phyloP scores from a whole-genome alignment of 1,140 invertebrate genomes.

The Drosophila azteca region DNA sequence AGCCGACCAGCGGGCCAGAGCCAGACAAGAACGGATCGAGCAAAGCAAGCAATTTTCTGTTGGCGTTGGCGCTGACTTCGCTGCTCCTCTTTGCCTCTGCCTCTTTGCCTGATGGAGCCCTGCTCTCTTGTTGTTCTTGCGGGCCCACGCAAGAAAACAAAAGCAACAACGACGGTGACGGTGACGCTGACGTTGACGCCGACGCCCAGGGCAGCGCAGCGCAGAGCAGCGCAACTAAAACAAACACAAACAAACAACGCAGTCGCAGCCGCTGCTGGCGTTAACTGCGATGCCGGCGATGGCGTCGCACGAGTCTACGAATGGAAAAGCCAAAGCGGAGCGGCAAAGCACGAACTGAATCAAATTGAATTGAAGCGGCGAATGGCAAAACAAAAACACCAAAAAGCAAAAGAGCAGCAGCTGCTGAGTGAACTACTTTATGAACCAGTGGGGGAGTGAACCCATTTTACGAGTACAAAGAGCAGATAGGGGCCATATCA shows the following conservation, averaged over 20 bases:
- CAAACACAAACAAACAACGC: conserved; percentile 73
- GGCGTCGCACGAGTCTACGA: conserved; percentile 41
- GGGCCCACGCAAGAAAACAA: conserved; percentile 63
- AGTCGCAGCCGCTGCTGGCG: conserved; percentile 48
- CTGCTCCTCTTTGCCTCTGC: conserved; percentile 19
- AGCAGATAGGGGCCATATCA: too few relatives aligned
- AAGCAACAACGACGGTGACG: conserved; percentile 7
- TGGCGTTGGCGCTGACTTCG: conserved; percentile 23
- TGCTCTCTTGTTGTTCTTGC: conserved; percentile 57
- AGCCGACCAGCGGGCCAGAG: conserved; percentile 50
- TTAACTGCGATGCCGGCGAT: conserved; percentile 34
- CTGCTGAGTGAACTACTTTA: conserved; percentile 10
- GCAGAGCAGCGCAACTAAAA: conserved; percentile 60
- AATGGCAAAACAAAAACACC: conserved; percentile 68
- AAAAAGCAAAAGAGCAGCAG: conserved; percentile 32
- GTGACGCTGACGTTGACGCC: neutral
- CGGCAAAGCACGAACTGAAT: conserved; percentile 43
- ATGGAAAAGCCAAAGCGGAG: conserved; percentile 57
- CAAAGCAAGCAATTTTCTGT: conserved; percentile 26
- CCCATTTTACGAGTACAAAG: neutral
- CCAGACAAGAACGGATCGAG: conserved; percentile 73
- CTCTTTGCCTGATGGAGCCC: conserved; percentile 41
- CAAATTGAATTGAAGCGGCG: conserved; percentile 66
- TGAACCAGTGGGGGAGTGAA: conserved; percentile 44
- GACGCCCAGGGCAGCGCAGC: conserved; percentile 16